A percentile compares a stretch with the other conserved stretches of the same genome.
Conservation (phyloP, 2,797 vertebrate genomes). For the Cynodonichthys magdalenae region DNA sequence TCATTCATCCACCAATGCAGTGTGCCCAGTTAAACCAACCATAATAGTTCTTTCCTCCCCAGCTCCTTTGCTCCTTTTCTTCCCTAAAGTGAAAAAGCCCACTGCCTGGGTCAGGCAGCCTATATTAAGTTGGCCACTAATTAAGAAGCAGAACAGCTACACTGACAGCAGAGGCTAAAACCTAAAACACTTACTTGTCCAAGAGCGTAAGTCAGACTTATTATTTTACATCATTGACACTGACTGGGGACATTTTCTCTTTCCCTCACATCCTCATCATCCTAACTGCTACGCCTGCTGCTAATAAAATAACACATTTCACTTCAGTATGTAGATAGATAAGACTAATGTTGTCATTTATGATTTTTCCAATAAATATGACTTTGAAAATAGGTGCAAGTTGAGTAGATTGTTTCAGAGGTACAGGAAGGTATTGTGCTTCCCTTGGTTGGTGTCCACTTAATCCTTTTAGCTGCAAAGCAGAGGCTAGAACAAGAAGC, state of each 20-base stretch:
- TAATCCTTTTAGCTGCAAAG: constrained; percentile 33
- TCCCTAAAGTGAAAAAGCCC: constrained; percentile 34
- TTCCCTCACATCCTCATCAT: neutral
- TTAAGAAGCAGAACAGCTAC: constrained; percentile 44
- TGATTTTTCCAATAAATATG: constrained; percentile 14
- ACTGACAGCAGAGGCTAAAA: constrained; percentile 22
- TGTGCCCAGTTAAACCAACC: constrained; percentile 56
- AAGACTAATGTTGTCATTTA: constrained; percentile 20
- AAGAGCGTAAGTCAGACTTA: constrained; percentile 11
- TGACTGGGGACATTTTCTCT: constrained; percentile 21
- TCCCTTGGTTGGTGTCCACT: constrained; percentile 15
- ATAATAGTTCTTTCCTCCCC: constrained; percentile 64
- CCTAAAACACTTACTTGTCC: constrained; percentile 13
- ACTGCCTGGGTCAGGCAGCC: constrained; percentile 52
- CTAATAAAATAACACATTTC: neutral
- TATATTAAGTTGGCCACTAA: constrained; percentile 64
- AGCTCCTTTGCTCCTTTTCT: constrained; percentile 42
- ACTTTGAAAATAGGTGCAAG: neutral
- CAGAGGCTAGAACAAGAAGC: constrained; percentile 43
- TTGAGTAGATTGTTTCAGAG: constrained; percentile 18
- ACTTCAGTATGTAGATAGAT: constrained; percentile 7
- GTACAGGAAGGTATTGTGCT: constrained; percentile 18
- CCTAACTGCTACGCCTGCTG: constrained; percentile 8
- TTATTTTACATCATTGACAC: constrained; percentile 31
- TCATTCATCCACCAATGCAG: constrained; percentile 62